phyloP scores from a whole-genome alignment of 2,113 vertebrate species.

The Proteles cristata region DNA sequence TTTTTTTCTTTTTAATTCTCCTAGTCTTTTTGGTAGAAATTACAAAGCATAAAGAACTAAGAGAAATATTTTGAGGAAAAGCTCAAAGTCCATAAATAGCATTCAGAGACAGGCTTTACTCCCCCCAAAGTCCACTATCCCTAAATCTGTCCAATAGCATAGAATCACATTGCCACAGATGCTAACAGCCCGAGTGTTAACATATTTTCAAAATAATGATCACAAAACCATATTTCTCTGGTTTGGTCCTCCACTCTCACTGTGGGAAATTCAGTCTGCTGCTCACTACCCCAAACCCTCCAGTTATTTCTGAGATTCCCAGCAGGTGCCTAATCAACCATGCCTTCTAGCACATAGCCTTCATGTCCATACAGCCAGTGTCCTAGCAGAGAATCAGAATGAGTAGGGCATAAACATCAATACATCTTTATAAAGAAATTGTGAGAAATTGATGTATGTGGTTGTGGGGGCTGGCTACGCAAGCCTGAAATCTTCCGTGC shows the following conservation, averaged over 20 bases:
- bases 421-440: background rate
- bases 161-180: background rate
- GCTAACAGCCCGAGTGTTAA: background rate
- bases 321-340: background rate
- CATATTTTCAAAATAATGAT: background rate
- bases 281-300: no score
- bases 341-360: background rate
- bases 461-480: no score
- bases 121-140: no score
- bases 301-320: background rate
- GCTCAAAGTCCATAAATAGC: background rate
- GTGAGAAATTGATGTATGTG: background rate
- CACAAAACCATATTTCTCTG: background rate
- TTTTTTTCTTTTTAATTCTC: background rate
- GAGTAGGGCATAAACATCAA: background rate
- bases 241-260: background rate
- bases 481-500: background rate
- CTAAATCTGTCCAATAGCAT: background rate
- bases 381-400: background rate
- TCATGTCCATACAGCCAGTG: background rate
- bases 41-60: background rate
- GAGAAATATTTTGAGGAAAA: background rate
- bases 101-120: background rate
- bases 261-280: background rate
- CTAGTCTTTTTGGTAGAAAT: background rate